These are phyloP conservation scores for Pseudotriccus pelzelni DNA, from an alignment of 2,797 vertebrate species.

Conservation along the genomic window DNA sequence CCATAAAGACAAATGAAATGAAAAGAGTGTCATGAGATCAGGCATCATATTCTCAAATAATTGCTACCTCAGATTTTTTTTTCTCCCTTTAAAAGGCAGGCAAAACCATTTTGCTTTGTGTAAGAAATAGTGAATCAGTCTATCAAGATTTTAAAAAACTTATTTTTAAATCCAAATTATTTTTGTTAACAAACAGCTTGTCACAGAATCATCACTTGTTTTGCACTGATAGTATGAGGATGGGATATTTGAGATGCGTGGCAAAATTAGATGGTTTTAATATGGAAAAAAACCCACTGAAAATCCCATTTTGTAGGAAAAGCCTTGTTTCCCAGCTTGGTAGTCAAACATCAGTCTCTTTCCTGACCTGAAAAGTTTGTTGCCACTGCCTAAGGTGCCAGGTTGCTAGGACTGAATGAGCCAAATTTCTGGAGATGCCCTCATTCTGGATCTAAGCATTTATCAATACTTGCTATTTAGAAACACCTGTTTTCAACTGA, in stretches of 20 bases:
- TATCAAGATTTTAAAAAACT: neutral
- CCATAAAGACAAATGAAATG: slow-evolving; percentile 69
- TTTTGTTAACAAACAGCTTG: neutral
- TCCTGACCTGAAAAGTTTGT: neutral
- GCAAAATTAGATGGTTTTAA: neutral
- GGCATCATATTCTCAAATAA: slow-evolving; percentile 42
- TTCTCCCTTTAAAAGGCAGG: slow-evolving; percentile 36
- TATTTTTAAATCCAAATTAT: neutral
- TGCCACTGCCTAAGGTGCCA: neutral
- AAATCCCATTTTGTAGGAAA: neutral
- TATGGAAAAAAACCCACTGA: neutral
- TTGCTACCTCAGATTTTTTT: slow-evolving; percentile 66
- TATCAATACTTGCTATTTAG: neutral
- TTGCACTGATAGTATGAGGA: neutral
- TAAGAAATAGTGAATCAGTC: neutral
- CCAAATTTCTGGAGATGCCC: neutral
- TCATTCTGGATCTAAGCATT: neutral
- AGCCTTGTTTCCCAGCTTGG: neutral
- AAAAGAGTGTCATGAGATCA: neutral
- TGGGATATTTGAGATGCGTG: neutral
- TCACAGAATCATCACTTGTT: neutral
- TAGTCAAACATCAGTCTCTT: neutral
- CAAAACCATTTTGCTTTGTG: neutral
- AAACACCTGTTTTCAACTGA: neutral
- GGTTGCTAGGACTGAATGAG: neutral